Conservation (phyloP, 2,888 invertebrate genomes). For the Azorinus chamasolen region DNA sequence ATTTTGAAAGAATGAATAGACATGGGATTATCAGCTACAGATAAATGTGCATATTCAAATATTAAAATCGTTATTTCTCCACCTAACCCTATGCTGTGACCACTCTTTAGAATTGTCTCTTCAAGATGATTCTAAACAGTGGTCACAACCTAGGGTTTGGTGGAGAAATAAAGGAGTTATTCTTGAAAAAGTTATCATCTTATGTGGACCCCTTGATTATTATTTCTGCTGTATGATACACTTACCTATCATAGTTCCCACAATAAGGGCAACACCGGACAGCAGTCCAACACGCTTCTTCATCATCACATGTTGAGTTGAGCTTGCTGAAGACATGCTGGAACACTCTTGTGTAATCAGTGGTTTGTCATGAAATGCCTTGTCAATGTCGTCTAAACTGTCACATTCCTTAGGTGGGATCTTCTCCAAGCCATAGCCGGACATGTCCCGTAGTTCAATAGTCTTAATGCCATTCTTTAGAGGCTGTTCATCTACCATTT, state of each 20-base stretch:
- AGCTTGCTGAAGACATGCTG: conserved; percentile 13
- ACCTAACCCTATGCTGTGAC: too few species aligned
- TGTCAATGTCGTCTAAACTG: neutral
- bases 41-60: too few species aligned
- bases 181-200: too few species aligned
- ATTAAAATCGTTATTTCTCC: too few species aligned
- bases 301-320: conserved; percentile 66
- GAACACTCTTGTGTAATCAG: conserved; percentile 21
- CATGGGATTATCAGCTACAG: too few species aligned
- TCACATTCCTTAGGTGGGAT: conserved; percentile 8
- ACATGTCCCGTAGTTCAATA: conserved; percentile 43
- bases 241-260: conserved; percentile 95
- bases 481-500: conserved; percentile 42
- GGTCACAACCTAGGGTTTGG: too few species aligned
- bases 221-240: too few species aligned
- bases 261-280: conserved; percentile 93
- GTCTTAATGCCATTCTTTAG: conserved; percentile 50
- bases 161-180: too few species aligned
- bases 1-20: too few species aligned
- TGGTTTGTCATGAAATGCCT: conserved; percentile 17
- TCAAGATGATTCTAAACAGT: too few species aligned
- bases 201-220: too few species aligned
- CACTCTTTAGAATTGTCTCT: too few species aligned
- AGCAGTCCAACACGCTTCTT: conserved; percentile 92
- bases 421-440: conserved; percentile 33